Evolutionary conservation across 2,888 invertebrate species (phyloP), one percentile per base, ranked within the genome.

Genomic region (Schizaphis graminum): DNA sequence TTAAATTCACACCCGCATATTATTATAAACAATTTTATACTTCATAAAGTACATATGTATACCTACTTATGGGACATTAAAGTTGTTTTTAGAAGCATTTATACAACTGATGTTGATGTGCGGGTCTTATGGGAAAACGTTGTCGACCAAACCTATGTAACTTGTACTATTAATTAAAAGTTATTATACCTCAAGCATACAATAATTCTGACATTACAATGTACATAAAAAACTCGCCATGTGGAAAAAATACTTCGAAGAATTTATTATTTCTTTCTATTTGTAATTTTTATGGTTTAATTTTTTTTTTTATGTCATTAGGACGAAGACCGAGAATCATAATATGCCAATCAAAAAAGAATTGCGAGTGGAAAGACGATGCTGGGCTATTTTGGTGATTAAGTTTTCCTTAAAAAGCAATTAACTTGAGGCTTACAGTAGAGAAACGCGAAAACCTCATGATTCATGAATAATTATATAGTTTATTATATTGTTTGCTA

Each of bases 391-490:
- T 89, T 92, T 47, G 88, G 93, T 89, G 89, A 93, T 93, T 77
- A 93, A 89, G 89, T 93, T 89, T 89, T 47, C 84, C 89, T 93
- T 89, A 93, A 93, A 93, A 93, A 89, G 93, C 84, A 93, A 93
- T 93, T 93, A 93, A 89, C 89, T 93, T 56, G 87, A 77, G 57
- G 89, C 89, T 89, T 89, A 93, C 26, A 89, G 56, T 13, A 16
- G 56, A 21, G 13, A 89, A 84, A 89, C 44, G 47, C 47, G 56
- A 47, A 93, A 77, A 89, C 84, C 47, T 35, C n/a, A 35, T 92
- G 88, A n/a, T n/a, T 85, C 93, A 89, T 89, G 89, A 93, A 93
- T 93, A 89, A 93, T 93, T 57, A 89, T 67, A 77, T 88, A 77
- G 53, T 88, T 88, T 41, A 92, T 92, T 92, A 53, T 92, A 92